Evolutionary conservation across 2,888 invertebrate species (phyloP).

Genomic region (Epirrhoe alternata): DNA sequence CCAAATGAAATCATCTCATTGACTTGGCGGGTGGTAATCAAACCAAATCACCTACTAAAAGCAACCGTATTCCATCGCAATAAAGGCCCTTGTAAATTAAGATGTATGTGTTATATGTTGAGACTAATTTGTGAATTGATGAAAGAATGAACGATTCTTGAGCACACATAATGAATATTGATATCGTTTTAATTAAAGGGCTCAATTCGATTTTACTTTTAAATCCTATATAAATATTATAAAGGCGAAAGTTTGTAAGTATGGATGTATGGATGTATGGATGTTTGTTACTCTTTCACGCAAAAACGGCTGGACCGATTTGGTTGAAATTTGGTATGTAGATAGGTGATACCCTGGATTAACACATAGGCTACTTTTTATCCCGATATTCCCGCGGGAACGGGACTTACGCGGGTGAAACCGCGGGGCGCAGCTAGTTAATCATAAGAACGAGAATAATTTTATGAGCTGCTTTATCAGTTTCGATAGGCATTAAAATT

Average conservation of each 20-base stretch:
- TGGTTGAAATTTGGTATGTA: too few species aligned
- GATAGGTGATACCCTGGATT: too few species aligned
- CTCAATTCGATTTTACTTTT: conserved; percentile 21
- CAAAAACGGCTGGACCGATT: too few species aligned
- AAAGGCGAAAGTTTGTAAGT: too few species aligned
- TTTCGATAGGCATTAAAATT: background rate
- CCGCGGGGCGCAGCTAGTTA: too few species aligned
- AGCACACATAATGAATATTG: conserved; percentile 24
- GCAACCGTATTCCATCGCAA: conserved; percentile 49
- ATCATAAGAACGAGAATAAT: conserved; percentile 3
- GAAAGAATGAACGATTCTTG: conserved; percentile 44
- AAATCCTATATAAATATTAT: too few species aligned
- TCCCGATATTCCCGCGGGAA: too few species aligned
- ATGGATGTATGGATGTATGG: too few species aligned
- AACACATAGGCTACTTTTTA: too few species aligned
- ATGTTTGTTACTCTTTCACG: too few species aligned
- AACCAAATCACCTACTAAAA: conserved; percentile 53
- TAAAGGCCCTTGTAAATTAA: conserved; percentile 21
- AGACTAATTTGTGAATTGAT: conserved; percentile 68
- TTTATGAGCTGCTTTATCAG: background rate
- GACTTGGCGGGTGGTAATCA: conserved; percentile 76
- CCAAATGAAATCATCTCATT: conserved; percentile 67
- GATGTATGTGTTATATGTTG: conserved; percentile 27
- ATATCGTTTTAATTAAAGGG: conserved; percentile 22
- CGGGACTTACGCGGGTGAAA: too few species aligned